These are phyloP conservation scores for Stenoptilia bipunctidactyla DNA, from an alignment of 2,888 invertebrate genomes.

Conservation along the genomic window DNA sequence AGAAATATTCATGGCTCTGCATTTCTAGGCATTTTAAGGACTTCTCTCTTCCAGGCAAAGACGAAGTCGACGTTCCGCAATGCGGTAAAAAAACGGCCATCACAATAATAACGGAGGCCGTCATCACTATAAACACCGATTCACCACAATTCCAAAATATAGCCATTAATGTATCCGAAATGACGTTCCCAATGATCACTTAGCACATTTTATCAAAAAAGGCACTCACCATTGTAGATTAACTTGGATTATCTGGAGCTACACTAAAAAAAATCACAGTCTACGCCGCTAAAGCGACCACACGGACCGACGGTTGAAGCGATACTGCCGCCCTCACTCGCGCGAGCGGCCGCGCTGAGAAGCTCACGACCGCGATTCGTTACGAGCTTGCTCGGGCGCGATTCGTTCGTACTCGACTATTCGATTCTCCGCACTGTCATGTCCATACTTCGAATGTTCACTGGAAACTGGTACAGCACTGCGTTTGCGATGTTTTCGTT, in stretches of 20 bases:
- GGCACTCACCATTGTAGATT: constrained; percentile 72
- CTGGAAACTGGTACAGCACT: background rate
- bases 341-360: constrained; percentile 62
- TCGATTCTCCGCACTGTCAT: constrained; percentile 58
- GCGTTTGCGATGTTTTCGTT: constrained; percentile 3
- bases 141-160: constrained; percentile 60
- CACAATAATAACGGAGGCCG: constrained; percentile 70
- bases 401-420: constrained; percentile 59
- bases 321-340: constrained; percentile 73
- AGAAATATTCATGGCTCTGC: background rate
- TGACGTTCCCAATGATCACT: constrained; percentile 46
- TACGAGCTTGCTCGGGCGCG: constrained; percentile 47
- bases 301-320: constrained; percentile 68
- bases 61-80: constrained; percentile 51
- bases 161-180: constrained; percentile 29
- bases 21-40: background rate
- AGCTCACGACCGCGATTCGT: constrained; percentile 60
- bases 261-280: constrained; percentile 73
- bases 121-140: constrained; percentile 68
- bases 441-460: constrained; percentile 28
- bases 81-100: constrained; percentile 71
- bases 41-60: constrained; percentile 20
- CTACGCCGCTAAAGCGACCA: constrained; percentile 69
- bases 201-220: constrained; percentile 49
- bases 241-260: constrained; percentile 72